Evolutionary conservation across 2,888 invertebrate genomes (phyloP), one percentile per base, ranked within the genome.

Genomic region (Ferrisia virgata): DNA sequence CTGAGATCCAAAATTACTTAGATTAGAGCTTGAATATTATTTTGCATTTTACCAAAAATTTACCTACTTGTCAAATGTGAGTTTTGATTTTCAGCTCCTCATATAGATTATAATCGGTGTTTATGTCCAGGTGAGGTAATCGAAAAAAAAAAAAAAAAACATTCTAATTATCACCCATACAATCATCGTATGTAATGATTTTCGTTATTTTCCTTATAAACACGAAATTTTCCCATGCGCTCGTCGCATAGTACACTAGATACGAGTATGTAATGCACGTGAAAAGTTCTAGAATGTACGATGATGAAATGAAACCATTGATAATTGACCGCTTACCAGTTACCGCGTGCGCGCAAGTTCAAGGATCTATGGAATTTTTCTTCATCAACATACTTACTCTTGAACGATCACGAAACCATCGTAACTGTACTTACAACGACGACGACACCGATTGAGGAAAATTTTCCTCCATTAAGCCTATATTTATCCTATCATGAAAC

Each of bases 271-370:
- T 22, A 53, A 53, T 18, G n/a, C n/a, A n/a, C n/a, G n/a, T n/a
- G n/a, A 53, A 64, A 36, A 76, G 36, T 76, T 76, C 72, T 76
- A 76, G 72, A 76, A 76, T 18, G 9, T 76, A 76, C 72, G 69
- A 69, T n/a, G 72, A 36, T 18, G 6, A 18, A 76, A 76, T 76
- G n/a, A 31, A 25, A 28, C 2, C 28, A 64, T 6, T 15, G 6
- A 36, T 76, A 76, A 76, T 76, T 76, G 36, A 76, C 31, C 72
- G 72, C 36, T 76, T 28, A 13, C 36, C n/a, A n/a, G n/a, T n/a
- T n/a, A n/a, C n/a, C n/a, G n/a, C n/a, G n/a, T n/a, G n/a, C n/a
- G n/a, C 6, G 28, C 72, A 76, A 76, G 72, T 76, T 76, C 72
- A 76, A 76, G 72, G 72, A 28, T 33, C 0, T 76, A 76, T 28